Conservation (phyloP, 2,888 invertebrate genomes). For the Antitype chi region DNA sequence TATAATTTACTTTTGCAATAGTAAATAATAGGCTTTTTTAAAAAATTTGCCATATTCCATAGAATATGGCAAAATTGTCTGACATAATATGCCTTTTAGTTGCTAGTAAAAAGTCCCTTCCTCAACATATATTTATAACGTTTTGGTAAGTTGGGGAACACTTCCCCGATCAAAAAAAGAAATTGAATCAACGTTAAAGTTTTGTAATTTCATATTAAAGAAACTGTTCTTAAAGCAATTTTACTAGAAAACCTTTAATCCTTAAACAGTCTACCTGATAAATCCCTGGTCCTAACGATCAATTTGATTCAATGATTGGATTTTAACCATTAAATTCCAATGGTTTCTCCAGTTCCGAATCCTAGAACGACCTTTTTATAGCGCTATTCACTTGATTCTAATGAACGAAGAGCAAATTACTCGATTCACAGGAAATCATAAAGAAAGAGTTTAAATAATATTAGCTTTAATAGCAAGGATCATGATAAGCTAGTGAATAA, state of each 20-base stretch:
- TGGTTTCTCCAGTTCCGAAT: not conserved
- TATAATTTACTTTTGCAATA: too few relatives aligned
- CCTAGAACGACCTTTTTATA: not conserved
- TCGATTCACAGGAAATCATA: conserved; percentile 23
- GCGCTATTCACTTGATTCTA: not conserved
- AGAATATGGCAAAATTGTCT: too few relatives aligned
- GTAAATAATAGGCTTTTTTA: too few relatives aligned
- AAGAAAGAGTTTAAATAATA: not conserved
- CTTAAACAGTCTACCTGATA: not conserved
- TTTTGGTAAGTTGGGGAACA: not conserved
- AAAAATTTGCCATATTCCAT: too few relatives aligned
- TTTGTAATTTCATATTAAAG: not conserved
- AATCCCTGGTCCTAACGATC: not conserved
- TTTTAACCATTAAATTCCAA: not conserved
- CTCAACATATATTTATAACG: not conserved
- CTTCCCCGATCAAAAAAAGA: not conserved
- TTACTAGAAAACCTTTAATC: not conserved
- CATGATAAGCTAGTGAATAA: too few relatives aligned
- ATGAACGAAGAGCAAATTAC: conserved; percentile 9
- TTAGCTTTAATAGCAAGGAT: not conserved
- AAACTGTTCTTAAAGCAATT: not conserved
- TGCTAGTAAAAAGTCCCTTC: not conserved
- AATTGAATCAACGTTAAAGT: not conserved
- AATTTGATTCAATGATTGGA: not conserved
- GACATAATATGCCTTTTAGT: not conserved